Percentiles rank a stretch among this genome's conserved stretches.
Conservation (phyloP, 53 echinoderm and acorn worm species). For the Mesocentrotus franciscanus region DNA sequence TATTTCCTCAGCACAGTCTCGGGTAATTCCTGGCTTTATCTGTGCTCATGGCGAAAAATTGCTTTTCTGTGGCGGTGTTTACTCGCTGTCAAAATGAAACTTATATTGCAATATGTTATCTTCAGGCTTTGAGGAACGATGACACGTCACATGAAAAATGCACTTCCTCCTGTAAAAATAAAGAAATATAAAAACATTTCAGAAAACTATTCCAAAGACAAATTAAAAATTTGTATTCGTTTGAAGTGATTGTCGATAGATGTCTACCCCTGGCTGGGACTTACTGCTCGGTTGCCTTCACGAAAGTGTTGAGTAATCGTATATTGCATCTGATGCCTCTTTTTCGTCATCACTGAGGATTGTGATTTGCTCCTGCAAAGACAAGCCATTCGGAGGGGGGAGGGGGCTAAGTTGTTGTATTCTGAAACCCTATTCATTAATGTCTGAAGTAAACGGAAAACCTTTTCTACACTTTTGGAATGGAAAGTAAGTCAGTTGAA, state of each 20-base stretch:
- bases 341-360: not conserved
- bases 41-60: slow-evolving; percentile 42
- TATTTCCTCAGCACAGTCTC: slow-evolving; percentile 31
- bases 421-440: no score
- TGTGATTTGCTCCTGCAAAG: no score
- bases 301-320: not conserved
- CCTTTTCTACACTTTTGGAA: no score
- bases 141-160: not conserved
- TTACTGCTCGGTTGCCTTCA: no score
- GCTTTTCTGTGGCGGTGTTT: slow-evolving; percentile 35
- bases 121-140: not conserved
- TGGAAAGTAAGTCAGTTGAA: no score
- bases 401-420: no score
- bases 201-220: not conserved
- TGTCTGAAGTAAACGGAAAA: no score
- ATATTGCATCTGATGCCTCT: not conserved
- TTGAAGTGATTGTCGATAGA: not conserved
- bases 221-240: not conserved
- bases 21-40: slow-evolving; percentile 32
- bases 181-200: not conserved
- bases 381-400: no score
- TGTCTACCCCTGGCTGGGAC: no score
- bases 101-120: slow-evolving; percentile 20
- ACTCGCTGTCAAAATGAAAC: slow-evolving; percentile 38
- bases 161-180: not conserved